Evolutionary conservation across 2,113 vertebrate genomes (phyloP).

Genomic region (Mustelus asterias): DNA sequence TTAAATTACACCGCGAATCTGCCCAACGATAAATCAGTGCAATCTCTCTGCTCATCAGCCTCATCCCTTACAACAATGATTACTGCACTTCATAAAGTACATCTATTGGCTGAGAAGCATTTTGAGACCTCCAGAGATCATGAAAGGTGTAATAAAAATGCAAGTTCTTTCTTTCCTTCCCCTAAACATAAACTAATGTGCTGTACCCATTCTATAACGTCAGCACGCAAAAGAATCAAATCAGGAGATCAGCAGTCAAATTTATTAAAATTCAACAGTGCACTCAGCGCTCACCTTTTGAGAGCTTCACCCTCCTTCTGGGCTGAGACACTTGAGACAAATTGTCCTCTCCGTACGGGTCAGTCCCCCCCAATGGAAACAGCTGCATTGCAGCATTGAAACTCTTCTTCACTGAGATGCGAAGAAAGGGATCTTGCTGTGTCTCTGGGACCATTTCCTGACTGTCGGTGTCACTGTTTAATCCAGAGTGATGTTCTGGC

Average conservation of each 20-base stretch:
- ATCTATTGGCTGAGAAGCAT: background rate
- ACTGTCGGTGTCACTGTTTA: background rate
- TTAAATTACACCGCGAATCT: background rate
- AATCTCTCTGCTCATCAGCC: background rate
- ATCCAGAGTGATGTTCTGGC: background rate
- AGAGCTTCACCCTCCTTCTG: background rate
- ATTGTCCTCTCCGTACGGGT: background rate
- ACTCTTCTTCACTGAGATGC: background rate
- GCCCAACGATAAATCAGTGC: background rate
- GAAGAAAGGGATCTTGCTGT: background rate
- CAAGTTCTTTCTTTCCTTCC: background rate
- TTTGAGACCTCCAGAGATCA: background rate
- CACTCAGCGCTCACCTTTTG: background rate
- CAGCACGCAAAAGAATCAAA: background rate
- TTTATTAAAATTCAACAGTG: background rate
- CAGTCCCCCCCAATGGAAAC: background rate
- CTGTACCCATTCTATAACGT: background rate
- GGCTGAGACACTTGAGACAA: background rate
- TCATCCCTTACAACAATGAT: background rate
- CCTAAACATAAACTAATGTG: background rate
- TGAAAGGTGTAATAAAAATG: background rate
- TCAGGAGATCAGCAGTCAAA: background rate
- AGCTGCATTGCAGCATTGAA: background rate
- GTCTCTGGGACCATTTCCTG: constrained; percentile 17
- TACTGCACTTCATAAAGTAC: background rate